These are phyloP conservation scores for Melipona quadrifasciata DNA, from an alignment of 1,140 invertebrate species.

Conservation along the genomic window DNA sequence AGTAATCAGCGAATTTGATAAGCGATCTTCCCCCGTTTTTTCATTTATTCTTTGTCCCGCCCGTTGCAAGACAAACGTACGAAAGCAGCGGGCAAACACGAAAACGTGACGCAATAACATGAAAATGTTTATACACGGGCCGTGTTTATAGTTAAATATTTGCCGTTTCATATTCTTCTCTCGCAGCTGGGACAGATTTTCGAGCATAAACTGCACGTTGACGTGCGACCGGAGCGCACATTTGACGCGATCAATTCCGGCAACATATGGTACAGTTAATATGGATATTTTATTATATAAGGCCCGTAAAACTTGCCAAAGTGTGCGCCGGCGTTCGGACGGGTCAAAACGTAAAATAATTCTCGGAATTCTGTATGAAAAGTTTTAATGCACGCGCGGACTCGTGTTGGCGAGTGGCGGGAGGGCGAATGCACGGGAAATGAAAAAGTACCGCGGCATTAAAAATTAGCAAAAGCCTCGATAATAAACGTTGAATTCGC, in stretches of 20 bases:
- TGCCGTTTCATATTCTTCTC: background rate
- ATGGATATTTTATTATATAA: constrained; percentile 8
- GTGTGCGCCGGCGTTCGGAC: background rate
- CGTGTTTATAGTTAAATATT: constrained; percentile 30
- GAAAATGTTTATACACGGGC: constrained; percentile 19
- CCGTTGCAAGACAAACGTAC: background rate
- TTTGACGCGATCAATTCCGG: background rate
- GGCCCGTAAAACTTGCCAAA: background rate
- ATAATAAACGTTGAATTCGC: background rate
- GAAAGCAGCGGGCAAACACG: background rate
- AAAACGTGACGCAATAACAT: constrained; percentile 1
- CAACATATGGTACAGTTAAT: constrained; percentile 12
- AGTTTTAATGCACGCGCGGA: background rate
- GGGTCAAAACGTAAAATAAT: constrained; percentile 5
- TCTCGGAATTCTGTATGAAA: background rate
- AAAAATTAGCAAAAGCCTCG: background rate
- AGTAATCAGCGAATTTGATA: constrained; percentile 44
- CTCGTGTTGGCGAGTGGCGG: background rate
- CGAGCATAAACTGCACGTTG: background rate
- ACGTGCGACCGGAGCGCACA: background rate
- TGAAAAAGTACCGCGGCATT: too few relatives aligned
- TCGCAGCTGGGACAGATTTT: background rate
- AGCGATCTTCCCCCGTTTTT: constrained; percentile 9
- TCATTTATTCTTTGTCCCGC: too few relatives aligned
- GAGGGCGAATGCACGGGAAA: too few relatives aligned